Base-by-base conservation (phyloP, 2,888 invertebrate genomes). In the Pachydiplax longipennis region DNA sequence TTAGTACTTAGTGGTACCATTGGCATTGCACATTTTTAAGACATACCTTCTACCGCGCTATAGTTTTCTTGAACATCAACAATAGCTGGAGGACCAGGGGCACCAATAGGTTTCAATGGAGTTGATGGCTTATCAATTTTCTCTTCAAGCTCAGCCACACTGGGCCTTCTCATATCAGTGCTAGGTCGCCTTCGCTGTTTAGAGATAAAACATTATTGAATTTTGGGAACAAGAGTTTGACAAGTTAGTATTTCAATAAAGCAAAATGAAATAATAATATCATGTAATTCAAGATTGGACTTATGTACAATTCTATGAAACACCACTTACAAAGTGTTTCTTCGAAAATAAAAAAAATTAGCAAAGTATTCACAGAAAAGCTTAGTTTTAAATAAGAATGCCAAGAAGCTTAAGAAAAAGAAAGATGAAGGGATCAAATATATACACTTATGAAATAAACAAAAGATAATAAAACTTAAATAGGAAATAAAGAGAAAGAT, bases 51-150 rank as follows among this genome's bases (percentile, higher is more conserved):
- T 94, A 98, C 97, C 91, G 98, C 98, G 82, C 99, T 97, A 94
- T 99, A 99, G 93, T 97, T 99, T 94, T 98, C 98, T 94, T 98
- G 98, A 81, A 98, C 97, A 94, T 98, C 98, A 92, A 98, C 97
- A 94, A 99, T 99, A 92, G 96, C 96, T 80, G 99, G 98, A 92
- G 98, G 98, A 91, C 98, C 98, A 92, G 96, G 96, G 93, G 96
- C 96, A 92, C 98, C 98, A 91, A 96, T 94, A 92, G 97, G 96
- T 93, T 96, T 96, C 92, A 99, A 95, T 87, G 99, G 98, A 91
- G 98, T 98, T 90, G 98, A 98, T 81, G 98, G 97, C 94, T 98
- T 97, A 94, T 98, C 98, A 94, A 98, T 97, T 92, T 96, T 96
- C 94, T 98, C 98, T 94, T 98, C 98, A 93, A 98, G 95, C 94